These are phyloP conservation scores for Perognathus longimembris DNA, from an alignment of 2,113 vertebrate species.

Conservation along the genomic window DNA sequence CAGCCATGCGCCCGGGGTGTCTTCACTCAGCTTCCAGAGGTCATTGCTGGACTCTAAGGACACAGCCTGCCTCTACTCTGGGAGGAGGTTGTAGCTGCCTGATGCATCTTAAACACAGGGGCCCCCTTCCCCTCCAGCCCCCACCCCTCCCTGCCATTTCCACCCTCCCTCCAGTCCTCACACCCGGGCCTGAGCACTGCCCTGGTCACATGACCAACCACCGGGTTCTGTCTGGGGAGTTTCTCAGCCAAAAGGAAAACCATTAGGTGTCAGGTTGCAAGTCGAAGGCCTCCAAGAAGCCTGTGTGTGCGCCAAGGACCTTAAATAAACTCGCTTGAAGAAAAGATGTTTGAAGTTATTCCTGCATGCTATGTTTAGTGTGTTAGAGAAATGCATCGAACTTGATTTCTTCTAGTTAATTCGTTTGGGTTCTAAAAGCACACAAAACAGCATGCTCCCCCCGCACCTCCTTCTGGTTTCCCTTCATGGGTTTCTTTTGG, in stretches of 20 bases:
- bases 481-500: conserved; percentile 60
- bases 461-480: background rate
- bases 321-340: conserved; percentile 79
- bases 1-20: too few relatives aligned
- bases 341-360: conserved; percentile 7
- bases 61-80: background rate
- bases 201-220: conserved; percentile 49
- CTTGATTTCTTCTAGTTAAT: conserved; percentile 75
- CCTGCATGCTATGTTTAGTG: background rate
- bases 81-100: background rate
- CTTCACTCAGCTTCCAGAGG: background rate
- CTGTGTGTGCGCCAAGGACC: conserved; percentile 82
- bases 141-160: conserved; percentile 27
- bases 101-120: background rate
- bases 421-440: conserved; percentile 59
- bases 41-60: background rate
- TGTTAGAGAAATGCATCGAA: conserved; percentile 59
- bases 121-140: background rate
- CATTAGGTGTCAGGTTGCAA: conserved; percentile 83
- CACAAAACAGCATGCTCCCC: background rate
- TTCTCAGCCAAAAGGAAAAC: conserved; percentile 84
- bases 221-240: conserved; percentile 80
- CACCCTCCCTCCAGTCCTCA: conserved; percentile 32
- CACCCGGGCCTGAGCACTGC: conserved; percentile 55
- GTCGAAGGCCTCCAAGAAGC: conserved; percentile 75